Evolutionary conservation across 2,113 vertebrate genomes (phyloP), one percentile per base, ranked within the genome.

Genomic region (Ornithorhynchus anatinus): DNA sequence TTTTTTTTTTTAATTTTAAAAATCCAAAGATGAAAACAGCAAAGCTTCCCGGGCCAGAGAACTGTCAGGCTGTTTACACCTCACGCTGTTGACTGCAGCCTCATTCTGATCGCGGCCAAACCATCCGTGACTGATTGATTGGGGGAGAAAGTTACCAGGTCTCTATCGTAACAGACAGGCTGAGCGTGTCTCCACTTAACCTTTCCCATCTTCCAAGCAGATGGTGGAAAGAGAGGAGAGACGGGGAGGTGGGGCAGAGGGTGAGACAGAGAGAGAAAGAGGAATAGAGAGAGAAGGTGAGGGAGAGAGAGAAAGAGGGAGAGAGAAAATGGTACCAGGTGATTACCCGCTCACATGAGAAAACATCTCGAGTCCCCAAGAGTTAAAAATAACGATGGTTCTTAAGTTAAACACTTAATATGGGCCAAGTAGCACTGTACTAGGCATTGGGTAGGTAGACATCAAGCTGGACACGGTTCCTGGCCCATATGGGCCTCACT

Each of bases 121-220:
- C 78, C 70, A 70, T 37, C 63, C n/a, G 4, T 82, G 79, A 72
- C 75, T 79, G 77, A 73, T 75, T 82, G 80, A 85, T 85, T 82
- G 81, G 29, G 17, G 39, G 59, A 81, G 52, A 57, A 80, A 83
- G 65, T 73, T 59, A 50, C 60, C 69, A 37, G 0, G 1, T 72
- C 72, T 88, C 65, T 79, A 69, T 75, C 31, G 8, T n/a, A 71
- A 38, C 47, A 86, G 82, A 77, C 82, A 87, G 52, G 45, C 37
- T 13, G 35, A 75, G 25, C 4, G 3, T 73, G 77, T 77, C 58
- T 64, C 54, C 77, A 71, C 67, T 79, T 89, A 89, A 77, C 75
- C 66, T 84, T 64, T 36, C 39, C 22, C 27, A 7, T 48, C 27
- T 29, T 37, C 9, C 33, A 42, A 70, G 39, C n/a, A 54, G 33